Conservation (phyloP, 2,797 vertebrate species). For the Poeciliopsis infans region DNA sequence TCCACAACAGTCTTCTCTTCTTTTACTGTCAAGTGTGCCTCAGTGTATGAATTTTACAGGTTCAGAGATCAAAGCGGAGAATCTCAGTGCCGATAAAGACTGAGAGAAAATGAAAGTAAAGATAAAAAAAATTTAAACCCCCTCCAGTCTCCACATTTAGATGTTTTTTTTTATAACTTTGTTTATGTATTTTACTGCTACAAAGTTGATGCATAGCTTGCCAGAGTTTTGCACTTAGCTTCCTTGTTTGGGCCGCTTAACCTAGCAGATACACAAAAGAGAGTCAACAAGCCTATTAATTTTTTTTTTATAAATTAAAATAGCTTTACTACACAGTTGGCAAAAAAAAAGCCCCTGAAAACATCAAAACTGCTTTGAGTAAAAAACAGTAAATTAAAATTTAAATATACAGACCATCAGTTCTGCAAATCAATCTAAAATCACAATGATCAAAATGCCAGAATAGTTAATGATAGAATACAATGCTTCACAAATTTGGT, state of each 20-base stretch:
- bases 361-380: not conserved
- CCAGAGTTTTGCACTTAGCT: slow-evolving; percentile 32
- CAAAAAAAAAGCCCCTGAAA: not conserved
- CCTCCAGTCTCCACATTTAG: slow-evolving; percentile 66
- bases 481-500: not conserved
- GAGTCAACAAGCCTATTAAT: slow-evolving; percentile 4
- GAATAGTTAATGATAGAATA: not conserved
- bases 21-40: slow-evolving; percentile 66
- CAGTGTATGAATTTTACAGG: slow-evolving; percentile 70
- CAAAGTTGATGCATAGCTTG: slow-evolving; percentile 34
- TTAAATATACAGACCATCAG: not conserved
- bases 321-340: not conserved
- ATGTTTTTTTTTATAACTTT: slow-evolving; percentile 62
- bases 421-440: not conserved
- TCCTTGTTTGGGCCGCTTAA: slow-evolving; percentile 53
- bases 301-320: slow-evolving; percentile 22
- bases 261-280: slow-evolving; percentile 36
- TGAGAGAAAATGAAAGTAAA: slow-evolving; percentile 61
- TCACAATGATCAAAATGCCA: not conserved
- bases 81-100: slow-evolving; percentile 63
- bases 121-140: slow-evolving; percentile 66
- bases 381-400: not conserved
- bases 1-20: slow-evolving; percentile 57
- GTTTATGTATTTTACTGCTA: slow-evolving; percentile 61
- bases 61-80: slow-evolving; percentile 74